Percentiles rank a stretch among this genome's conserved stretches.
phyloP scores from a whole-genome alignment of 2,113 vertebrate genomes.

The Amazona vittata region DNA sequence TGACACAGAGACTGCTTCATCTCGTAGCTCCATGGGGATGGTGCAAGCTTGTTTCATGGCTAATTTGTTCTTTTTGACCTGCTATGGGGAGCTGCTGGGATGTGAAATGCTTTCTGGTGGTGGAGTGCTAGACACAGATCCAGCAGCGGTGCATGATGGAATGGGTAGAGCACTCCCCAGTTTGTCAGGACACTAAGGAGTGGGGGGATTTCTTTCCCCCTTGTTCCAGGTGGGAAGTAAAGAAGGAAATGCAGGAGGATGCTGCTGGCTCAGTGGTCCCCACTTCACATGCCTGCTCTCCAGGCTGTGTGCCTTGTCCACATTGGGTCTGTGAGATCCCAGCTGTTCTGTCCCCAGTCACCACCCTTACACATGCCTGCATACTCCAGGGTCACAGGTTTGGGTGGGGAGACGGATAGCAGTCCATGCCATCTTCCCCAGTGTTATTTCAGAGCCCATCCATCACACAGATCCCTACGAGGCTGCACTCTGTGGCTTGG shows the following conservation, averaged over 20 bases:
- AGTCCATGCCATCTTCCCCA: background rate
- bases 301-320: background rate
- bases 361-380: rapidly evolving
- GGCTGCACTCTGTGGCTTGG: rapidly evolving
- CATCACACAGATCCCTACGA: background rate
- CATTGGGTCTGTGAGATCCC: background rate
- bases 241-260: background rate
- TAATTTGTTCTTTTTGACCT: background rate
- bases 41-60: background rate
- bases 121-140: rapidly evolving
- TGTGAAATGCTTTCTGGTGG: background rate
- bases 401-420: background rate
- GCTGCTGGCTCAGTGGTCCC: background rate
- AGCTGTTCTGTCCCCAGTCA: background rate
- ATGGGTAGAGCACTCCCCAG: rapidly evolving
- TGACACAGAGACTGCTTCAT: background rate
- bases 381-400: background rate
- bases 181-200: background rate
- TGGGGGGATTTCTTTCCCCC: rapidly evolving
- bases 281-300: rapidly evolving
- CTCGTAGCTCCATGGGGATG: rapidly evolving
- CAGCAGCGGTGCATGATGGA: rapidly evolving
- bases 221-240: background rate
- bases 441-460: background rate
- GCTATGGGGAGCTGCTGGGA: background rate